phyloP scores from a whole-genome alignment of 2,113 vertebrate species.

The Actenoides lindsayi region DNA sequence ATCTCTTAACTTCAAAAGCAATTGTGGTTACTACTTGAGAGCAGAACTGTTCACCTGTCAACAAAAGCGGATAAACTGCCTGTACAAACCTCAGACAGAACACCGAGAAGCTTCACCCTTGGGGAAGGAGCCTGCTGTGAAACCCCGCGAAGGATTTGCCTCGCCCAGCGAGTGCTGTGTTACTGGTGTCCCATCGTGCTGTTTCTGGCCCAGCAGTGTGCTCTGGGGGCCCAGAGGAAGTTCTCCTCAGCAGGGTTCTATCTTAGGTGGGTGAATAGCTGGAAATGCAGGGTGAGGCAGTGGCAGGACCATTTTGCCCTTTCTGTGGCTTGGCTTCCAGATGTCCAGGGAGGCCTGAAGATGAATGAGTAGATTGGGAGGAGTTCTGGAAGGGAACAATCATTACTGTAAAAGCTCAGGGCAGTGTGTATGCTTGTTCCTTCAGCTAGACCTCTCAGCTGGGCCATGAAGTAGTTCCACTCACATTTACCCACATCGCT shows the following conservation, averaged over 20 bases:
- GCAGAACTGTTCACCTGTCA: background rate
- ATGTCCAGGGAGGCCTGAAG: background rate
- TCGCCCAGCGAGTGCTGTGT: background rate
- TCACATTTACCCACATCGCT: background rate
- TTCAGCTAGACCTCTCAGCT: background rate
- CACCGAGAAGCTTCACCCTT: background rate
- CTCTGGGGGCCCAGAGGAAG: background rate
- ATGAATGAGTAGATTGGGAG: background rate
- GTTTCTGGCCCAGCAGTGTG: background rate
- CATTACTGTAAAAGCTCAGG: background rate
- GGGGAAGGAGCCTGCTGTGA: background rate
- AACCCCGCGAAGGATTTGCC: background rate
- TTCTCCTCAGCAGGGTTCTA: background rate
- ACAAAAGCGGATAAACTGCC: background rate
- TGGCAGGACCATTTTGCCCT: background rate
- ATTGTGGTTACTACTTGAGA: background rate
- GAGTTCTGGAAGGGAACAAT: background rate
- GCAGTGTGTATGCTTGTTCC: accelerated
- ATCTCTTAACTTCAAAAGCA: constrained; percentile 19
- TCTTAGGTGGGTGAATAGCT: accelerated
- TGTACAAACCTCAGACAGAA: background rate
- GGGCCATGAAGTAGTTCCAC: background rate
- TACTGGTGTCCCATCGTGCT: background rate
- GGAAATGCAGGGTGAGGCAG: background rate
- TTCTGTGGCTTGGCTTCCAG: accelerated